phyloP scores from a whole-genome alignment of 2,113 vertebrate genomes.

The Sitta europaea region DNA sequence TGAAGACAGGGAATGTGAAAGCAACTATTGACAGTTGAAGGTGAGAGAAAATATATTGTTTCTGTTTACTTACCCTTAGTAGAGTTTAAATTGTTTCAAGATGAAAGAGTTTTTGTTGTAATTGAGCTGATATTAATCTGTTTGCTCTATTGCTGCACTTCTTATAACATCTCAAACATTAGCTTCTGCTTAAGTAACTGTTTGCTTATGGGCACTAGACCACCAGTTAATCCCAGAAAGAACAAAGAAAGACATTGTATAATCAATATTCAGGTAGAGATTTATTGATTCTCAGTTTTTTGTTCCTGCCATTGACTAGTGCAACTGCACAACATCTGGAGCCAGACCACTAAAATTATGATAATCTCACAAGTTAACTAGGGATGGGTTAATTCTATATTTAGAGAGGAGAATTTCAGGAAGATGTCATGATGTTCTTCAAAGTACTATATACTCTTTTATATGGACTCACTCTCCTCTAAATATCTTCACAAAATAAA shows the following conservation, averaged over 20 bases:
- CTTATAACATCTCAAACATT: slow-evolving; percentile 14
- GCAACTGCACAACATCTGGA: neutral
- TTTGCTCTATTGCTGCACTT: slow-evolving; percentile 15
- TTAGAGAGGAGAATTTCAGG: neutral
- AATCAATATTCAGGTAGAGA: slow-evolving; percentile 12
- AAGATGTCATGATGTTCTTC: neutral
- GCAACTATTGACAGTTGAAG: neutral
- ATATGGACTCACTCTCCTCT: neutral
- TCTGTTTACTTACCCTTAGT: slow-evolving; percentile 26
- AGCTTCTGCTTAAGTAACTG: slow-evolving; percentile 3
- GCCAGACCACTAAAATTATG: neutral
- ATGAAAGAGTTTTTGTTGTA: slow-evolving; percentile 8
- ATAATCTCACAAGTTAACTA: neutral
- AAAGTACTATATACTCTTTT: neutral
- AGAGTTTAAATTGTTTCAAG: slow-evolving; percentile 43
- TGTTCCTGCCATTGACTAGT: neutral
- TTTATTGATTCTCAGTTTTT: neutral
- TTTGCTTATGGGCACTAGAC: slow-evolving; percentile 24
- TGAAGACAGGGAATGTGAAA: neutral
- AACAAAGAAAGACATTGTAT: neutral
- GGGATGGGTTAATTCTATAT: neutral
- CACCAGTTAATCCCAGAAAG: slow-evolving; percentile 14
- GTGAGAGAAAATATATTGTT: slow-evolving; percentile 15
- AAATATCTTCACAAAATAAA: neutral
- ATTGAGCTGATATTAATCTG: slow-evolving; percentile 25